These are phyloP conservation scores for Pachyrhynchus sulphureomaculatus DNA, from an alignment of 1,140 invertebrate genomes.

Conservation along the genomic window DNA sequence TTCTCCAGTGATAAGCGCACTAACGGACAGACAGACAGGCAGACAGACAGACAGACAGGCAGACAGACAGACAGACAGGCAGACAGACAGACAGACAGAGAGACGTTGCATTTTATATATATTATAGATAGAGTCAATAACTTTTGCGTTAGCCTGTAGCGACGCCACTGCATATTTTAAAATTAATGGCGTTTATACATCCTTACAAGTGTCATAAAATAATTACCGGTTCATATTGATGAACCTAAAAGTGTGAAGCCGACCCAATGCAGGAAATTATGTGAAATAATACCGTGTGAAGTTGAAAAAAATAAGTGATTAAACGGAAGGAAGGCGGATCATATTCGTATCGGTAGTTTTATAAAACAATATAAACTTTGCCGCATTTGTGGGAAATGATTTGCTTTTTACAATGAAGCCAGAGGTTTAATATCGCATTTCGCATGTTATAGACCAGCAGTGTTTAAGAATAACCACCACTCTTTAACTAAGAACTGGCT, in stretches of 20 bases:
- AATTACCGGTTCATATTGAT: conserved; percentile 29
- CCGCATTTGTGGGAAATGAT: conserved; percentile 15
- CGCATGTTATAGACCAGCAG: too few relatives aligned
- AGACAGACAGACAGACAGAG: too few relatives aligned
- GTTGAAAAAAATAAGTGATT: conserved; percentile 23
- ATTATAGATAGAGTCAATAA: too few relatives aligned
- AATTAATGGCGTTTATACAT: conserved; percentile 25
- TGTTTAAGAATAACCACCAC: too few relatives aligned
- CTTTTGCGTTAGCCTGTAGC: too few relatives aligned
- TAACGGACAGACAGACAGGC: too few relatives aligned
- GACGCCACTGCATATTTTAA: conserved; percentile 9
- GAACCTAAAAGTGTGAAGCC: conserved; percentile 23
- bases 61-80: too few relatives aligned
- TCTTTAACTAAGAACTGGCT: too few relatives aligned
- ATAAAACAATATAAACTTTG: conserved; percentile 17
- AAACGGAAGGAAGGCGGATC: conserved; percentile 32
- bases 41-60: too few relatives aligned
- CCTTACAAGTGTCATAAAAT: conserved; percentile 33
- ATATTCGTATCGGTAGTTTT: conserved; percentile 21
- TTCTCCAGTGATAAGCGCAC: too few relatives aligned
- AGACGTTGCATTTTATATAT: too few relatives aligned
- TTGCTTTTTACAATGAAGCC: background rate
- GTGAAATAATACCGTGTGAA: conserved; percentile 35
- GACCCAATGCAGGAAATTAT: conserved; percentile 30
- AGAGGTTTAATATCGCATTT: background rate